Percentiles rank a stretch among this genome's conserved stretches.
Conservation (phyloP, 2,797 vertebrate species). For the Spea hammondii region DNA sequence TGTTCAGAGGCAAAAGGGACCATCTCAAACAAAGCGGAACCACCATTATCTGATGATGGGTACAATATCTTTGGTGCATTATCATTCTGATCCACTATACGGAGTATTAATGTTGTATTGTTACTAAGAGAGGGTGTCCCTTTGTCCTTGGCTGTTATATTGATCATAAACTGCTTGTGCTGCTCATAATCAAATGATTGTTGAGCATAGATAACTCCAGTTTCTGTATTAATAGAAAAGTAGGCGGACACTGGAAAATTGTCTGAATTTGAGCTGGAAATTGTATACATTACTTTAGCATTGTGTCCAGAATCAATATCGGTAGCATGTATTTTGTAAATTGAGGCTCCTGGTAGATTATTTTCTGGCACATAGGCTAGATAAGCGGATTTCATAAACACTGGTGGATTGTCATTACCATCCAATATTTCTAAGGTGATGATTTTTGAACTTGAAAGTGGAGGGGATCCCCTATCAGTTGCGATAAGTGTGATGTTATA, state of each 20-base stretch:
- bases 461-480: slow-evolving; percentile 68
- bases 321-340: slow-evolving; percentile 22
- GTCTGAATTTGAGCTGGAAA: slow-evolving; percentile 44
- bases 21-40: slow-evolving; percentile 40
- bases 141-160: slow-evolving; percentile 65
- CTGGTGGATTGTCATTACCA: too few species aligned
- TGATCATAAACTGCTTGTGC: slow-evolving; percentile 54
- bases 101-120: slow-evolving; percentile 61
- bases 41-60: slow-evolving; percentile 13
- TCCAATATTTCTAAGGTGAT: slow-evolving; percentile 55
- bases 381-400: too few species aligned
- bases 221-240: slow-evolving; percentile 42
- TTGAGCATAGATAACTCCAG: slow-evolving; percentile 61
- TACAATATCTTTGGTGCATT: too few species aligned
- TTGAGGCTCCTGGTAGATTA: slow-evolving; percentile 19
- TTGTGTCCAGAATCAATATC: slow-evolving; percentile 22
- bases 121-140: slow-evolving; percentile 60
- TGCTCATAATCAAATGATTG: slow-evolving; percentile 64
- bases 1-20: slow-evolving; percentile 62
- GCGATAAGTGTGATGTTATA: slow-evolving; percentile 70
- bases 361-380: too few species aligned
- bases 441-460: slow-evolving; percentile 68
- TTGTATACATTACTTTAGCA: not conserved
- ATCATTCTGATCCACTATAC: slow-evolving; percentile 60
- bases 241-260: slow-evolving; percentile 39